These are phyloP conservation scores for Drosophila sechellia DNA, from an alignment of 1,140 invertebrate species.

Conservation along the genomic window DNA sequence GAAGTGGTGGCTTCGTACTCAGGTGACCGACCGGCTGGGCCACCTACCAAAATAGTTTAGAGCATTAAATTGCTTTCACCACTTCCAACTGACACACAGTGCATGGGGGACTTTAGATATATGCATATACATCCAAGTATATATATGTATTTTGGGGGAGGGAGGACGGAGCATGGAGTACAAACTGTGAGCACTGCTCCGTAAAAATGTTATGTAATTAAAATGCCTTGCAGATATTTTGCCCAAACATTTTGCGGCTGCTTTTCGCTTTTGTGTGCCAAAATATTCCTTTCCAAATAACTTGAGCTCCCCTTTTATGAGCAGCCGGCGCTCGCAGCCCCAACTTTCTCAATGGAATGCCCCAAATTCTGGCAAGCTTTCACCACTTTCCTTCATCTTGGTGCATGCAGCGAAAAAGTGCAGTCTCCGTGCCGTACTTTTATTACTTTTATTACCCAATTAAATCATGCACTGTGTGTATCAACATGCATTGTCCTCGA, in stretches of 20 bases:
- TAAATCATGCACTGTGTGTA: neutral
- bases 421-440: neutral
- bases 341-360: slow-evolving; percentile 60
- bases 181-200: slow-evolving; percentile 29
- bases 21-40: slow-evolving; percentile 31
- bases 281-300: slow-evolving; percentile 52
- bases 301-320: slow-evolving; percentile 54
- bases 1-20: slow-evolving; percentile 10
- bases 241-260: slow-evolving; percentile 56
- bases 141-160: neutral
- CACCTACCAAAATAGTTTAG: slow-evolving; percentile 58
- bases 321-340: slow-evolving; percentile 7
- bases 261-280: slow-evolving; percentile 52
- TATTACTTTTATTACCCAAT: no score
- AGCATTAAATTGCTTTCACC: slow-evolving; percentile 46
- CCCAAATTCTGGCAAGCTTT: slow-evolving; percentile 36
- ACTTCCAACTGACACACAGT: slow-evolving; percentile 20
- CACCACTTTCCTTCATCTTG: slow-evolving; percentile 12
- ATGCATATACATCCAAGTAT: neutral
- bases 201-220: slow-evolving; percentile 77
- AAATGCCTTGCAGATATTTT: slow-evolving; percentile 73
- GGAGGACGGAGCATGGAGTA: slow-evolving; percentile 1
- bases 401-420: slow-evolving; percentile 11
- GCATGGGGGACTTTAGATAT: slow-evolving; percentile 5
- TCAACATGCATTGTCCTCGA: neutral